Conservation (phyloP, 2,113 vertebrate genomes). For the Seriola dumerili region DNA sequence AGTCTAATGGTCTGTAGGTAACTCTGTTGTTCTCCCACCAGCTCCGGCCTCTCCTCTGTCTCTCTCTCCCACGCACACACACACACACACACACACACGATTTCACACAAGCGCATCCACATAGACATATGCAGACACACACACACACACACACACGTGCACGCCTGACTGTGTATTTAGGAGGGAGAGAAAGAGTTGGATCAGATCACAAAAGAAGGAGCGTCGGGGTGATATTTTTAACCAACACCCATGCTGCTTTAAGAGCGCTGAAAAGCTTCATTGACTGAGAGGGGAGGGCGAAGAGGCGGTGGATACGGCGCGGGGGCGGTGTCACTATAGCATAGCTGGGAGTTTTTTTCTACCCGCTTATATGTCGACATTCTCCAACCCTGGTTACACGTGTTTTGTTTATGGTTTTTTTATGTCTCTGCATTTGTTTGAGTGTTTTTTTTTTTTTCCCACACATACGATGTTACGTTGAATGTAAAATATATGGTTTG, state of each 20-base stretch:
- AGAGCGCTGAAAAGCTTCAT: slow-evolving; percentile 74
- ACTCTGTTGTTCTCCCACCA: slow-evolving; percentile 75
- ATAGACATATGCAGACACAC: slow-evolving; percentile 6
- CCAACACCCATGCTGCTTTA: slow-evolving; percentile 64
- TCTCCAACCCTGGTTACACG: not conserved
- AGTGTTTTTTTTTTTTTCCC: not conserved
- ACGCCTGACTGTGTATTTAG: slow-evolving; percentile 10
- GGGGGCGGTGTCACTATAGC: no score
- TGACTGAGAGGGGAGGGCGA: slow-evolving; percentile 54
- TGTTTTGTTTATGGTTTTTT: not conserved
- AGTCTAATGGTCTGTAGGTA: slow-evolving; percentile 80
- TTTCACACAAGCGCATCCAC: slow-evolving; percentile 1
- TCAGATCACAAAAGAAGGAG: slow-evolving; percentile 62
- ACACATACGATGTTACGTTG: not conserved
- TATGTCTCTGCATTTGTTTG: not conserved
- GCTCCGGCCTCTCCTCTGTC: slow-evolving; percentile 40
- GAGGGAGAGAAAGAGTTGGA: slow-evolving; percentile 47
- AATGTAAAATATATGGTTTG: no score
- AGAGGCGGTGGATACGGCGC: no score
- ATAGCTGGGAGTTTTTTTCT: slow-evolving; percentile 28
- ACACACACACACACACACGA: not conserved
- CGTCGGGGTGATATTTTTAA: slow-evolving; percentile 80
- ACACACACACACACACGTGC: not conserved
- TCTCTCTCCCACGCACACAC: no score
- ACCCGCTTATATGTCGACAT: slow-evolving; percentile 17